Conservation (phyloP, 2,888 invertebrate genomes). For the Mesochorus sp. region DNA sequence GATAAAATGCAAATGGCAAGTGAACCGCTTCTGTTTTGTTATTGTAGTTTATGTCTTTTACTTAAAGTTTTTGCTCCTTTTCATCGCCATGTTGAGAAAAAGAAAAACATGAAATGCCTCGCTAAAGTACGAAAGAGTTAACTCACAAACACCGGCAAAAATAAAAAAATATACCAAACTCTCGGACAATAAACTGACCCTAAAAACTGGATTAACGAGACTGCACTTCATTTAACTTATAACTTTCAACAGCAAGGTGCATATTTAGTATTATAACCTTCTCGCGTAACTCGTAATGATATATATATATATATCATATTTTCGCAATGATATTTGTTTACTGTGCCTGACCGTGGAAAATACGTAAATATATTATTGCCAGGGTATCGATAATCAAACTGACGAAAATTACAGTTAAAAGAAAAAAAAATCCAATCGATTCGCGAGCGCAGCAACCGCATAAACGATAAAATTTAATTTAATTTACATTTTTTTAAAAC, state of each 20-base stretch:
- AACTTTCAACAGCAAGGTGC: background rate
- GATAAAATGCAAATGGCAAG: background rate
- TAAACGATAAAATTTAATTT: background rate
- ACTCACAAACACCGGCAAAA: background rate
- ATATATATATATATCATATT: background rate
- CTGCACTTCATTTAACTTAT: background rate
- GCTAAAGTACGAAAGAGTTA: background rate
- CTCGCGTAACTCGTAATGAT: background rate
- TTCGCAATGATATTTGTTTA: background rate
- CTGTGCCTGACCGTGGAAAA: background rate
- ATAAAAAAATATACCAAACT: background rate
- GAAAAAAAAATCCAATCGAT: background rate
- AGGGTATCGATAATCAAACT: background rate
- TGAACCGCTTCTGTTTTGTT: background rate
- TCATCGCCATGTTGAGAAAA: background rate
- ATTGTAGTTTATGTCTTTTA: too few relatives aligned
- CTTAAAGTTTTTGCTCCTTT: background rate
- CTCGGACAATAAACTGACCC: background rate
- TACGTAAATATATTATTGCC: background rate
- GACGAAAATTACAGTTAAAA: background rate
- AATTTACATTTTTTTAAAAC: background rate
- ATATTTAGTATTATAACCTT: background rate
- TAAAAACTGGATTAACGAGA: conserved; percentile 24
- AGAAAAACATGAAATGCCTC: background rate
- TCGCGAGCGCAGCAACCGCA: background rate